Evolutionary conservation across 2,797 vertebrate genomes (phyloP).

Genomic region (Gymnothorax javanicus): DNA sequence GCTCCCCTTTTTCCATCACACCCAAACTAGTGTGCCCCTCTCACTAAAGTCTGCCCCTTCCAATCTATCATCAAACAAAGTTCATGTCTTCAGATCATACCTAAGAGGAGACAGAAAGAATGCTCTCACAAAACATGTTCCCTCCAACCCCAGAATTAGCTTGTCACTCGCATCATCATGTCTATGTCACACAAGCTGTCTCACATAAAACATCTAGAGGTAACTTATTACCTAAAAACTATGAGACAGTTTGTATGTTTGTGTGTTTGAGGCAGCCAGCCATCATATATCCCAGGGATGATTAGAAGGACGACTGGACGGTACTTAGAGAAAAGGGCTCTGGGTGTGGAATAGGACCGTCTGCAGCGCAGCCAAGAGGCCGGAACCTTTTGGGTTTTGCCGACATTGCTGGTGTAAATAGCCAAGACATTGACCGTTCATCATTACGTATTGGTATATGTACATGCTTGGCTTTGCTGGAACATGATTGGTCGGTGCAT

Average conservation of each 20-base stretch:
- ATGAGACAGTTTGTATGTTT: neutral
- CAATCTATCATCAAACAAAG: neutral
- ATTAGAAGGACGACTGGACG: constrained; percentile 35
- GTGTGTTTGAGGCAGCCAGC: constrained; percentile 5
- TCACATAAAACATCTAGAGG: neutral
- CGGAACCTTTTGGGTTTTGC: constrained; percentile 35
- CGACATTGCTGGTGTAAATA: constrained; percentile 78
- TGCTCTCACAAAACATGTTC: neutral
- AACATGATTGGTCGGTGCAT: constrained; percentile 98
- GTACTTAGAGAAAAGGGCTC: neutral
- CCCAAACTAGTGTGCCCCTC: too few relatives aligned
- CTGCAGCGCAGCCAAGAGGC: constrained; percentile 33
- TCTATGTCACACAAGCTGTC: neutral
- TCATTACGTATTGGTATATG: constrained; percentile 96
- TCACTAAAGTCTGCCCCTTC: too few relatives aligned
- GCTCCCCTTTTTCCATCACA: neutral
- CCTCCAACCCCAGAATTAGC: neutral
- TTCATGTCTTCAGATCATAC: neutral
- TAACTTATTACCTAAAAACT: neutral
- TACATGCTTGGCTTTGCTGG: constrained; percentile 88
- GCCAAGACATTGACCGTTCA: constrained; percentile 85
- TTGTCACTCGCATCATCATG: neutral
- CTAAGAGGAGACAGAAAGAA: neutral
- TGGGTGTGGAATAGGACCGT: constrained; percentile 23
- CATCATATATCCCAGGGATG: constrained; percentile 29